Evolutionary conservation across 1,140 invertebrate species (phyloP), one percentile per base, ranked within the genome.

Genomic region (Bombus vancouverensis): DNA sequence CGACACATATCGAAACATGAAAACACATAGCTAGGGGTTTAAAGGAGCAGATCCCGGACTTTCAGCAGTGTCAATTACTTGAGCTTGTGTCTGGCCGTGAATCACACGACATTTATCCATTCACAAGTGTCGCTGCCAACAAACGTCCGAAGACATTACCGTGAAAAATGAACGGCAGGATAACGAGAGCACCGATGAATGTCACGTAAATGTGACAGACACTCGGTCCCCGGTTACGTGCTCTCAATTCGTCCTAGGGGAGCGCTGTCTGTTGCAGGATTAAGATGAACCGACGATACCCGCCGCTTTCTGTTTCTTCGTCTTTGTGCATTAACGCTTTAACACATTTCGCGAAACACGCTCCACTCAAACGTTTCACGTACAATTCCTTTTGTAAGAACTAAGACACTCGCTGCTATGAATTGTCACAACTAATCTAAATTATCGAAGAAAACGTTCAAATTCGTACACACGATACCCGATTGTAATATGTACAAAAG

Each of bases 161-260:
- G 86, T 87, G 86, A 88, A 90, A 90, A 90, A 90, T 85, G 86
- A 86, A 76, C 53, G 37, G 28, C 34, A 9, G 53, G 80, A 90
- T 90, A 90, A 91, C 81, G 81, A 90, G 84, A 74, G 53, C 37
- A 34, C 42, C 78, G 70, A 87, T 72, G 85, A 91, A 89, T 91
- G 90, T 91, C 90, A 91, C 81, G 76, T 80, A 88, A 91, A 91
- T 87, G 79, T 75, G 76, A 89, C 75, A 80, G 62, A 66, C n/a
- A 5, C 9, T 82, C 32, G 44, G 65, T 37, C 18, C 28, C 39
- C 79, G 57, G 79, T 87, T 87, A 83, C 80, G 66, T 62, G 77
- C 39, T 65, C n/a, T 42, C n/a, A 57, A 83, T 70, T 22, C 32
- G 68, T 83, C 76, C 88, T 78, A 59, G 32, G 62, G 75, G 78